Evolutionary conservation across 2,797 vertebrate genomes (phyloP), one percentile per base, ranked within the genome.

Genomic region (Tachyglossus aculeatus): DNA sequence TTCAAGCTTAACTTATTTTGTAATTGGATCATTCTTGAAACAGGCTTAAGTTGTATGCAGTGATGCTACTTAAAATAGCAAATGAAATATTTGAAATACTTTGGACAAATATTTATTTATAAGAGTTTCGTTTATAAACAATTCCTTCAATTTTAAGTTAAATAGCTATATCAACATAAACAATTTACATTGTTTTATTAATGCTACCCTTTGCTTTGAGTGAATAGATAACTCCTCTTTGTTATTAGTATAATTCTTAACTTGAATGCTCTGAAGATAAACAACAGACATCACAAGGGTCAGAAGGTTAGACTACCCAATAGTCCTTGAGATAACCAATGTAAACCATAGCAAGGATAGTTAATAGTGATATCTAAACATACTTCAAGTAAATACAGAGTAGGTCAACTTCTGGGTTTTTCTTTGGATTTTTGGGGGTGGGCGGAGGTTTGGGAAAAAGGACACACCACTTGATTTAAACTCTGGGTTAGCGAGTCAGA

Each of bases 131-230:
- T 82, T 72, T 74, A 19, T 14, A 33, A 80, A 36, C 80, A 75
- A 72, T 81, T 85, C 64, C 41, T 51, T 10, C 6, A 67, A 64
- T 44, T 59, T 53, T 62, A 32, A 25, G 21, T 7, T 59, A 77
- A 29, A 71, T 81, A 41, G 59, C 40, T 71, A 60, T 71, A 50
- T 60, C 21, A 37, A 77, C 69, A 77, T 65, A 83, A 86, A 85
- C 55, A 43, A 81, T 69, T 55, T 45, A 33, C 68, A 67, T 69
- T 67, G 29, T 25, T 70, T 71, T 47, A 64, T 53, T 74, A 67
- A 33, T 36, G 45, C 72, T 65, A 71, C 32, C 21, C 16, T 29
- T 56, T 60, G 77, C 61, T 41, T 19, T 10, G 52, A 57, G 9
- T 77, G 60, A 65, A 79, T 43, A 63, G 53, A 48, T 65, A 65